These are phyloP conservation scores for Psilopogon haemacephalus DNA, from an alignment of 2,113 vertebrate species.

Conservation along the genomic window DNA sequence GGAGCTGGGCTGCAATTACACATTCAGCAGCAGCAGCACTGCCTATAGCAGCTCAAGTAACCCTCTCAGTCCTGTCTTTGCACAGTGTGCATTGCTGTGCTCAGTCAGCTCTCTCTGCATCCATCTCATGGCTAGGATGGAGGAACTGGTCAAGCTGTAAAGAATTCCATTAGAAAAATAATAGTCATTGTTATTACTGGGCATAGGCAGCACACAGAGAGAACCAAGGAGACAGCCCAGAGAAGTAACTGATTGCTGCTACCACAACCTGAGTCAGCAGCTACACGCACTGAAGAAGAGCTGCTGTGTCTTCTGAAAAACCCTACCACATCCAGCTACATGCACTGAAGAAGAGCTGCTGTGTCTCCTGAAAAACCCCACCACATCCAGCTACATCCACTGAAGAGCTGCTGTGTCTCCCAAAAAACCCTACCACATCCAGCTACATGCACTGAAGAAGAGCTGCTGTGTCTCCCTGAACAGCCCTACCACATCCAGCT, in stretches of 20 bases:
- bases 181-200: background rate
- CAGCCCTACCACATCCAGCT: background rate
- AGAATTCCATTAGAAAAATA: background rate
- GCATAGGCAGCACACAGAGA: background rate
- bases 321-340: background rate
- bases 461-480: background rate
- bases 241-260: background rate
- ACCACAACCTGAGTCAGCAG: background rate
- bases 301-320: background rate
- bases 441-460: background rate
- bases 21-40: background rate
- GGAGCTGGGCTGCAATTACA: background rate
- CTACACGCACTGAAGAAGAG: background rate
- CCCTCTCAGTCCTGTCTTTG: background rate
- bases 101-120: background rate
- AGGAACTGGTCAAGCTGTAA: background rate
- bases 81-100: fast-evolving
- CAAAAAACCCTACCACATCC: background rate
- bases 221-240: background rate
- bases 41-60: background rate
- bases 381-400: background rate
- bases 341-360: no score
- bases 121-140: background rate
- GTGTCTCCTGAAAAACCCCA: background rate
- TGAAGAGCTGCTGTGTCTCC: background rate